These are phyloP conservation scores for Onchidella celtica DNA, from an alignment of 2,888 invertebrate genomes.

Conservation along the genomic window DNA sequence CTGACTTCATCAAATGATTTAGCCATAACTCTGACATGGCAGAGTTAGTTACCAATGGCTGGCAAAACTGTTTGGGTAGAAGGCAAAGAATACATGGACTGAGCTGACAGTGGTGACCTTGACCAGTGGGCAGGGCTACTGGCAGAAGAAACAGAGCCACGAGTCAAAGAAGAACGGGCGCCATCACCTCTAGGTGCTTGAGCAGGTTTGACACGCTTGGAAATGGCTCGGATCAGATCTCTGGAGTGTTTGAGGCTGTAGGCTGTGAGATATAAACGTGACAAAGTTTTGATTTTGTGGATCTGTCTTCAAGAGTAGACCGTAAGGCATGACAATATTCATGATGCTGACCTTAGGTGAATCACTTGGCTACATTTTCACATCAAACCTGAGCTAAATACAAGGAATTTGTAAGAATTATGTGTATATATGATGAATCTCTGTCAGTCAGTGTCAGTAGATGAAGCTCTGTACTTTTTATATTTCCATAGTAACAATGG, in stretches of 20 bases:
- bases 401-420: too few relatives aligned
- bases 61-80: constrained; percentile 45
- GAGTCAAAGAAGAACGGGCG: constrained; percentile 51
- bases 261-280: constrained; percentile 59
- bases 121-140: constrained; percentile 47
- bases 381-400: too few relatives aligned
- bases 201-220: constrained; percentile 73
- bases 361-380: too few relatives aligned
- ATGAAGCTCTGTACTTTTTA: too few relatives aligned
- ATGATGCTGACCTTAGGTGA: too few relatives aligned
- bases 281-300: not conserved
- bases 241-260: constrained; percentile 78
- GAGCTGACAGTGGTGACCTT: constrained; percentile 45
- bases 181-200: constrained; percentile 47
- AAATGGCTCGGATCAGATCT: constrained; percentile 77
- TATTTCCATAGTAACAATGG: too few relatives aligned
- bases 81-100: constrained; percentile 35
- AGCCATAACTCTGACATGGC: too few relatives aligned
- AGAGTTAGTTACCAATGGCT: constrained; percentile 42
- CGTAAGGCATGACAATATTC: too few relatives aligned
- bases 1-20: too few relatives aligned
- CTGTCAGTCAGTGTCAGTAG: too few relatives aligned
- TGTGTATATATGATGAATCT: too few relatives aligned
- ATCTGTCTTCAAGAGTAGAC: too few relatives aligned
- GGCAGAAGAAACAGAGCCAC: constrained; percentile 36